Base-by-base conservation (phyloP, 2,797 vertebrate species). In the Gymnoscopelus microlampas region DNA sequence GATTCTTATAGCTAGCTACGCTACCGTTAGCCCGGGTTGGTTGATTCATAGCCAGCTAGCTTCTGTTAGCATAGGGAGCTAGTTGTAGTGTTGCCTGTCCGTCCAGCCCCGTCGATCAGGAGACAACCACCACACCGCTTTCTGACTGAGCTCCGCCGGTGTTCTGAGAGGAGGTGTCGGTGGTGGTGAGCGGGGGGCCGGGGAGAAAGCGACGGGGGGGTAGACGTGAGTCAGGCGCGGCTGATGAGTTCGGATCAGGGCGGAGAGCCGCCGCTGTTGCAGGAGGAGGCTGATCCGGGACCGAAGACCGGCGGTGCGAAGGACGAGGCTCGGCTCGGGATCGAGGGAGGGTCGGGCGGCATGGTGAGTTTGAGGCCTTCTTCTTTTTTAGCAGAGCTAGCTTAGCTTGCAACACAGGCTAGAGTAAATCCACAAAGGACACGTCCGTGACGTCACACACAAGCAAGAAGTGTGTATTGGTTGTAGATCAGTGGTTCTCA, bases 201-300 rank as follows among this genome's bases (percentile, higher is more conserved):
- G 87, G 90, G 92, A 92, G 92, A 93, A 93, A 83, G 88, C 77
- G 91, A 92, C 90, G 92, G 92, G 86, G 92, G 92, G 86, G 92
- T 90, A 86, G 90, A 88, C 86, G 92, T 89, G 91, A 92, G 90
- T 90, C 90, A 92, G 93, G 92, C 89, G 90, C 94, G 92, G 94
- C 94, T 92, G 93, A 95, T 95, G 94, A 95, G 92, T 95, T 95
- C 94, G 92, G 94, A 94, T 68, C 94, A 92, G 94, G 93, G 90
- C 92, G 92, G 82, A 93, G 93, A 92, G 91, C 92, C 92, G 92
- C 92, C 91, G 91, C 92, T 89, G 93, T 84, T 92, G 92, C 93
- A 93, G 94, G 93, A 94, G 94, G 94, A 95, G 93, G 93, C 92
- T 89, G 94, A 94, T 87, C 94, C 93, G 85, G 92, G 89, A 93